These are phyloP conservation scores for Pachydiplax longipennis DNA, from an alignment of 2,888 invertebrate genomes.

Conservation along the genomic window DNA sequence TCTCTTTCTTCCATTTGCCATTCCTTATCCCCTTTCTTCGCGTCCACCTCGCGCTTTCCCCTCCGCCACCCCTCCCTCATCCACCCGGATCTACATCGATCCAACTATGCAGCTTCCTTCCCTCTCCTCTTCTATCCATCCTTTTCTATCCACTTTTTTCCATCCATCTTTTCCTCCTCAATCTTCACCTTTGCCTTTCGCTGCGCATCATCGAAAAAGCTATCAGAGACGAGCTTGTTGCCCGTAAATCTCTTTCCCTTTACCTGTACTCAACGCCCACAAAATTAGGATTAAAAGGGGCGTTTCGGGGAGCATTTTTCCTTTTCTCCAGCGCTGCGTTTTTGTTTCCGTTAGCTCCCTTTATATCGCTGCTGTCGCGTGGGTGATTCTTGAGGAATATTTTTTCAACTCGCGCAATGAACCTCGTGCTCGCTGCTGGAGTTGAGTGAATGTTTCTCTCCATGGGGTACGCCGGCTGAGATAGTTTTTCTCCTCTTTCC, in stretches of 20 bases:
- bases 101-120: background rate
- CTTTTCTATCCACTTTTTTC: background rate
- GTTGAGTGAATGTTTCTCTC: background rate
- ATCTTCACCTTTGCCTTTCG: background rate
- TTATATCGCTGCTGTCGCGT: background rate
- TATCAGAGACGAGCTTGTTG: background rate
- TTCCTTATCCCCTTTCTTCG: background rate
- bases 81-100: background rate
- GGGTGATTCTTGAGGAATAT: background rate
- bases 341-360: background rate
- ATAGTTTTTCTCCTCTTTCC: background rate
- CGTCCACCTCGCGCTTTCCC: background rate
- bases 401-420: background rate
- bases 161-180: background rate
- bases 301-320: background rate
- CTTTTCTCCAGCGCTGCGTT: background rate
- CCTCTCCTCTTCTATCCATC: background rate
- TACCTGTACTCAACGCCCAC: constrained; percentile 16
- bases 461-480: background rate
- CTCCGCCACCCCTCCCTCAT: background rate
- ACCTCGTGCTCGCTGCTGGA: background rate
- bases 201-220: background rate
- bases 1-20: background rate
- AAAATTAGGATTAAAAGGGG: background rate
- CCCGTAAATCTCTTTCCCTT: constrained; percentile 3